Evolutionary conservation across 2,797 vertebrate species (phyloP).

Genomic region (Chiroxiphia lanceolata): DNA sequence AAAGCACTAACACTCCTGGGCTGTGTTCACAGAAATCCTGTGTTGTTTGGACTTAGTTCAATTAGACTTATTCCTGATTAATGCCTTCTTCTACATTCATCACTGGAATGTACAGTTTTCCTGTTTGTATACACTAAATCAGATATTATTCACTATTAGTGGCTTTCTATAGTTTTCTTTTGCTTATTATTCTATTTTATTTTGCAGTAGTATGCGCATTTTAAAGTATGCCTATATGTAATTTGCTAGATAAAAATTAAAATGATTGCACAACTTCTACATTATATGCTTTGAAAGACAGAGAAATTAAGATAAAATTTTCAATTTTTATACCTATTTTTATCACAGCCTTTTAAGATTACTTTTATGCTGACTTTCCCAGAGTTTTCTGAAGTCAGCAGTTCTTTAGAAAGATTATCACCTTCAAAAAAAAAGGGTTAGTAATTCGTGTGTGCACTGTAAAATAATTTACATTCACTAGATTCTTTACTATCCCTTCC

Average conservation of each 20-base stretch:
- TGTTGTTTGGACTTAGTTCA: neutral
- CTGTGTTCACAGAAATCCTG: neutral
- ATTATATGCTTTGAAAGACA: neutral
- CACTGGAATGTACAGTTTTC: neutral
- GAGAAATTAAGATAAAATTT: slow-evolving; percentile 40
- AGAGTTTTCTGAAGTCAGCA: slow-evolving; percentile 20
- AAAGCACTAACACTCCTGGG: neutral
- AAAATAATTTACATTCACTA: neutral
- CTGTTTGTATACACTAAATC: neutral
- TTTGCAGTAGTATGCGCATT: neutral
- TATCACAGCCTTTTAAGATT: neutral
- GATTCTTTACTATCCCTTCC: neutral
- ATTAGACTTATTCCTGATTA: neutral
- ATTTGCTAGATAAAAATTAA: slow-evolving; percentile 13
- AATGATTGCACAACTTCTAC: neutral
- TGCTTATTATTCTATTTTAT: neutral
- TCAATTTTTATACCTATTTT: slow-evolving; percentile 11
- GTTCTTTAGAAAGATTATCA: slow-evolving; percentile 7
- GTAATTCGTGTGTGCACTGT: neutral
- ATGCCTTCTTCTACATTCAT: neutral
- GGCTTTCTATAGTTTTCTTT: neutral
- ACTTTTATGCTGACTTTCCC: neutral
- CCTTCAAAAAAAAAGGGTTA: neutral
- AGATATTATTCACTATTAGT: neutral
- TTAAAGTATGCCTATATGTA: neutral